Evolutionary conservation across 2,888 invertebrate genomes (phyloP), one percentile per base, ranked within the genome.

Genomic region (Amphipyra berbera): DNA sequence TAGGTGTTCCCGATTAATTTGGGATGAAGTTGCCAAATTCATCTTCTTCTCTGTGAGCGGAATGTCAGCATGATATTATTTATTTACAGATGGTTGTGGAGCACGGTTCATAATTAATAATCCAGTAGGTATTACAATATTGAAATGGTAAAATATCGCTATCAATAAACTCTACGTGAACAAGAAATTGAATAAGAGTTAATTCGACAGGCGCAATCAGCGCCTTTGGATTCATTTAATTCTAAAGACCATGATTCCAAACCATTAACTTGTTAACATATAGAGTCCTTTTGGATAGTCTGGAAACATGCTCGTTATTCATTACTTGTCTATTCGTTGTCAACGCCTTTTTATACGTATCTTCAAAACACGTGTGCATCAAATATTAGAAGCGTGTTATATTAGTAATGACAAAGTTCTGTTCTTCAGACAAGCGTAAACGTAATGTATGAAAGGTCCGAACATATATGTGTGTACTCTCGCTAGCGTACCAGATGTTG

Each of bases 401-500:
- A 73, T 65, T 73, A 67, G 47, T 68, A 58, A 57, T 72, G 67
- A 71, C 55, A 53, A 62, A 46, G 63, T 65, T 78, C 63, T 77
- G 64, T 75, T 71, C 68, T 81, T 76, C 66, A 81, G 78, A 82
- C 82, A 84, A 76, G 82, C 83, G 82, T 84, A 72, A 83, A 84
- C 77, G 62, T 73, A 76, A 81, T 75, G 69, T 79, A 70, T 72
- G 78, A 76, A 81, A 80, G 69, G 80, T 81, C 81, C 76, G 69
- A 84, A 79, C 64, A 81, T 78, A 71, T 80, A 80, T 79, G 72
- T 76, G 75, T 79, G 79, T 78, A 70, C 80, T 79, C 78, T 76
- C 78, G 68, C 82, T 74, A 71, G 79, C 78, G 80, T 78, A 82
- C 88, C 93, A 94, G 89, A 93, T 94, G 93, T 89, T 90, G 88